Evolutionary conservation across 1,140 invertebrate genomes (phyloP), one percentile per base, ranked within the genome.

Genomic region (Matsumurasca onukii): DNA sequence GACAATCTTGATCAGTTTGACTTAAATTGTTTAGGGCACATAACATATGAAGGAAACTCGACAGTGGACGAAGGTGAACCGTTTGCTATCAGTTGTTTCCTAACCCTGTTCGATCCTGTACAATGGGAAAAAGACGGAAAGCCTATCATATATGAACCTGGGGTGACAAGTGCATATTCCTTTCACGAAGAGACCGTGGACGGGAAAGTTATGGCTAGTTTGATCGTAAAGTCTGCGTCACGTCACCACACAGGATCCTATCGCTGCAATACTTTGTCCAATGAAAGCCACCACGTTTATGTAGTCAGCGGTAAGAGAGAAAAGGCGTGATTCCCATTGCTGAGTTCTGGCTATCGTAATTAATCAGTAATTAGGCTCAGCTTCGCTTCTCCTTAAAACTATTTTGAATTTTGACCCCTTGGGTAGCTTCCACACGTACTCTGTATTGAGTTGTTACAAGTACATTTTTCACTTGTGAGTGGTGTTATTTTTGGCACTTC

Each of bases 71-170:
- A 73, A 62, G 72, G 72, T 25, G 55, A 68, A 9, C 70, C 68
- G 22, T 73, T 73, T 66, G 64, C 49, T 13, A 73, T 73, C 25
- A 68, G 51, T 68, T 73, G 72, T 67, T 61, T 55, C 27, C 55
- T 73, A n/a, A 70, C 72, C 15, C n/a, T 51, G 45, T 73, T 73
- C 31, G 66, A 72, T 51, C 48, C 65, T 15, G 57, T 72, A n/a
- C 72, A 73, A 66, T 73, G 72, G 72, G 66, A 70, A 55, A 70
- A 69, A 64, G 69, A 73, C 51, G 69, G 61, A 30, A 30, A 29
- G 45, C 51, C 15, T 30, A 55, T 62, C 52, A 52, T 67, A 70
- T 66, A 68, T 31, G 31, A 29, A 48, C 55, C n/a, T 27, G 52
- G 29, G 1, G 1, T n/a, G 65, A 70, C 55, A 13, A 71, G 31